Evolutionary conservation across 1,140 invertebrate species (phyloP).

Genomic region (Sarcophaga bullata): DNA sequence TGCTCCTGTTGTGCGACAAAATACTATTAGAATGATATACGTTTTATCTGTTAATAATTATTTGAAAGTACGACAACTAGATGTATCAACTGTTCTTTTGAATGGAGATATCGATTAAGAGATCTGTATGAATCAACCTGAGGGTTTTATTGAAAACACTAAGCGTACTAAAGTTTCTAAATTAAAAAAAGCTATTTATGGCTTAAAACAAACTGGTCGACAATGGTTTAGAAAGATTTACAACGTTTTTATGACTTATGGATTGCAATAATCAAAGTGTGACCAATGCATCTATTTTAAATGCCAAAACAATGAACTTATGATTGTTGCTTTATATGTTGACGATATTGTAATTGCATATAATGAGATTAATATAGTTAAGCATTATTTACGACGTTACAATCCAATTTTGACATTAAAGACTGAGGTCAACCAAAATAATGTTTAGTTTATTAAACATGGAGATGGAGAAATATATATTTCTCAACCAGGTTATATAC

Average conservation of each 20-base stretch:
- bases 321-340: constrained; percentile 49
- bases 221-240: constrained; percentile 54
- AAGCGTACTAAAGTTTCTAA: constrained; percentile 49
- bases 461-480: constrained; percentile 40
- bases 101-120: neutral
- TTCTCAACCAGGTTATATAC: constrained; percentile 60
- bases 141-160: constrained; percentile 27
- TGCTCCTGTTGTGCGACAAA: constrained; percentile 13
- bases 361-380: neutral
- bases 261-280: constrained; percentile 49
- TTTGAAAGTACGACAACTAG: neutral
- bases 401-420: neutral
- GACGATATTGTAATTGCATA: constrained; percentile 52
- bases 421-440: neutral
- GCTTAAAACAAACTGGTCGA: constrained; percentile 61
- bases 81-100: neutral
- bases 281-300: constrained; percentile 60
- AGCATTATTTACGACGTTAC: neutral
- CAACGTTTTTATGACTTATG: constrained; percentile 50
- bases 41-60: neutral
- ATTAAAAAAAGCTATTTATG: constrained; percentile 63
- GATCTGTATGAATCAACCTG: constrained; percentile 64
- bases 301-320: neutral
- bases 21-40: neutral
- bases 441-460: neutral